A percentile compares a stretch with the other conserved stretches of the same genome.
These are phyloP conservation scores for Pomacea canaliculata DNA, from an alignment of 2,888 invertebrate genomes.

Conservation along the genomic window DNA sequence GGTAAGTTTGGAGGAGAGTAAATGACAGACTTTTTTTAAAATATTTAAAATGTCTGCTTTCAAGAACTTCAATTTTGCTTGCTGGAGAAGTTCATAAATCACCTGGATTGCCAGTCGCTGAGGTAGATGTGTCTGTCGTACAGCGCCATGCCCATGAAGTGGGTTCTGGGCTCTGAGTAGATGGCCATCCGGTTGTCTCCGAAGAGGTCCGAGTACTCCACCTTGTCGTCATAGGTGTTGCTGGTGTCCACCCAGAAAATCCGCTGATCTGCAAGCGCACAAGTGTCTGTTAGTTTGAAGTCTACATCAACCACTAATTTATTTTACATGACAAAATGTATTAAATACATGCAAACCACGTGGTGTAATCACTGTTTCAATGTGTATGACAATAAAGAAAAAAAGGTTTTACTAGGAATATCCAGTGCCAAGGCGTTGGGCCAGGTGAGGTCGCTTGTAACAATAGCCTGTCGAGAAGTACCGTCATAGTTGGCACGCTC, in stretches of 20 bases:
- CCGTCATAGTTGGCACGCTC: constrained; percentile 42
- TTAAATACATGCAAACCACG: no score
- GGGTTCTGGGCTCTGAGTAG: constrained; percentile 34
- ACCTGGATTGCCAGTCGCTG: constrained; percentile 41
- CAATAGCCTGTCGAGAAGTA: constrained; percentile 26
- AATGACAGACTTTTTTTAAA: no score
- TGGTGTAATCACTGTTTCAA: no score
- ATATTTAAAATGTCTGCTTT: no score
- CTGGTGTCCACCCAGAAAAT: constrained; percentile 88
- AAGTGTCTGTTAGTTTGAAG: no score
- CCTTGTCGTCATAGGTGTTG: constrained; percentile 77
- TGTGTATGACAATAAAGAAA: no score
- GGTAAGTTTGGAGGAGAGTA: neutral
- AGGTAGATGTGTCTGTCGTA: constrained; percentile 40
- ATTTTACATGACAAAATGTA: no score
- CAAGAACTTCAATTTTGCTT: no score
- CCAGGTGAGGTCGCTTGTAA: constrained; percentile 32
- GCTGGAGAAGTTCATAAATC: no score
- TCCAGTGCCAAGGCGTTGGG: constrained; percentile 44
- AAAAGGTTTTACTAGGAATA: constrained; percentile 2
- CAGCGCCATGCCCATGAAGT: constrained; percentile 40
- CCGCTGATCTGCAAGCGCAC: constrained; percentile 67
- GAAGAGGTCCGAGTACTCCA: constrained; percentile 79
- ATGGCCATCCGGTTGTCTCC: constrained; percentile 30
- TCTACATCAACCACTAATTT: no score